Evolutionary conservation across 1,140 invertebrate species (phyloP).

Genomic region (Cyclina sinensis): DNA sequence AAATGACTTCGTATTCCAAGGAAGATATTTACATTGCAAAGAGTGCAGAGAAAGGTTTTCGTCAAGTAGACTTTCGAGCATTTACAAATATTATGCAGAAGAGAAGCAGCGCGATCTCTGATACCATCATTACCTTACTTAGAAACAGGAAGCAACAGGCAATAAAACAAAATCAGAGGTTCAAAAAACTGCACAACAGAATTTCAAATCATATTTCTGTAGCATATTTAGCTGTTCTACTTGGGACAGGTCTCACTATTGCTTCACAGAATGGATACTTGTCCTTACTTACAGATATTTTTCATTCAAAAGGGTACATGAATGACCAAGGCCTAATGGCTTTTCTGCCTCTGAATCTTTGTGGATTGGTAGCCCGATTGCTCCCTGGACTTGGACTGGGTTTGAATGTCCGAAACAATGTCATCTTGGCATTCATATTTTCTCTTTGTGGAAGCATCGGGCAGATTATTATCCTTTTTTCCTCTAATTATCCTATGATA

Average conservation of each 20-base stretch:
- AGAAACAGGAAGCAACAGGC: no score
- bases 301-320: background rate
- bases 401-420: background rate
- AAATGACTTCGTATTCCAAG: no score
- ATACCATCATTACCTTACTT: no score
- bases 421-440: background rate
- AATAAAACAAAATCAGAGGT: no score
- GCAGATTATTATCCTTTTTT: background rate
- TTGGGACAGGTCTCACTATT: background rate
- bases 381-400: background rate
- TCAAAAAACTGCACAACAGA: no score
- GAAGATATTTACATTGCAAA: no score
- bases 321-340: background rate
- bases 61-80: no score
- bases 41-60: no score
- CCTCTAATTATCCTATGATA: background rate
- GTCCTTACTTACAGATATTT: background rate
- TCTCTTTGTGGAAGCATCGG: conserved; percentile 5
- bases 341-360: background rate
- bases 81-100: no score
- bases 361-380: background rate
- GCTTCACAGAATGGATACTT: background rate
- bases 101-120: no score
- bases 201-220: background rate
- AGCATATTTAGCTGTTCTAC: background rate